These are phyloP conservation scores for Sebastes trivittatus DNA, from an alignment of 2,797 vertebrate species.

Conservation along the genomic window DNA sequence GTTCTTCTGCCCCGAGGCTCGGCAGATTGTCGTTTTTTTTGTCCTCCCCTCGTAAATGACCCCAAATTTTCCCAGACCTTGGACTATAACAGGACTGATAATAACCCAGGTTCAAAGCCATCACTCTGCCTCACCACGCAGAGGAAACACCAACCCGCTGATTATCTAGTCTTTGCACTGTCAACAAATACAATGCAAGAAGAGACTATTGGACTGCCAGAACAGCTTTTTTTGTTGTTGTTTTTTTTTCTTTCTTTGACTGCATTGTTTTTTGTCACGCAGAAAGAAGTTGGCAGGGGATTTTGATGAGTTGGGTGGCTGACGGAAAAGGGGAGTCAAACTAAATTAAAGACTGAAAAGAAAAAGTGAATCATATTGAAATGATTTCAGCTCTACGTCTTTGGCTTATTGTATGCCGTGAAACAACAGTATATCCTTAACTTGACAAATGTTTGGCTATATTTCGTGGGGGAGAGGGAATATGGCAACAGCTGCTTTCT, in stretches of 20 bases:
- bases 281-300: constrained; percentile 71
- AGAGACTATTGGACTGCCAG: constrained; percentile 75
- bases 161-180: constrained; percentile 84
- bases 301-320: constrained; percentile 50
- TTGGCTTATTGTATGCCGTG: constrained; percentile 64
- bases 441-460: constrained; percentile 76
- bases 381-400: constrained; percentile 63
- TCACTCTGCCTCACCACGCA: constrained; percentile 75
- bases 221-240: constrained; percentile 63
- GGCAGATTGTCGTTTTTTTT: constrained; percentile 79
- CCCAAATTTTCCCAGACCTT: constrained; percentile 68
- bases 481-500: constrained; percentile 76
- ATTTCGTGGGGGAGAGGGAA: constrained; percentile 67
- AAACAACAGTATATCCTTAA: constrained; percentile 77
- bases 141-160: constrained; percentile 78
- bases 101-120: constrained; percentile 88
- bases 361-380: constrained; percentile 63
- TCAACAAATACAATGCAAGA: constrained; percentile 82
- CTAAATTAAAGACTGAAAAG: constrained; percentile 68
- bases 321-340: constrained; percentile 62
- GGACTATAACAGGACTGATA: constrained; percentile 81
- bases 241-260: constrained; percentile 51
- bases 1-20: constrained; percentile 78
- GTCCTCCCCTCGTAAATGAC: constrained; percentile 55
- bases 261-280: constrained; percentile 71